Evolutionary conservation across 2,888 invertebrate genomes (phyloP), one percentile per base, ranked within the genome.

Genomic region (Noctua pronuba): DNA sequence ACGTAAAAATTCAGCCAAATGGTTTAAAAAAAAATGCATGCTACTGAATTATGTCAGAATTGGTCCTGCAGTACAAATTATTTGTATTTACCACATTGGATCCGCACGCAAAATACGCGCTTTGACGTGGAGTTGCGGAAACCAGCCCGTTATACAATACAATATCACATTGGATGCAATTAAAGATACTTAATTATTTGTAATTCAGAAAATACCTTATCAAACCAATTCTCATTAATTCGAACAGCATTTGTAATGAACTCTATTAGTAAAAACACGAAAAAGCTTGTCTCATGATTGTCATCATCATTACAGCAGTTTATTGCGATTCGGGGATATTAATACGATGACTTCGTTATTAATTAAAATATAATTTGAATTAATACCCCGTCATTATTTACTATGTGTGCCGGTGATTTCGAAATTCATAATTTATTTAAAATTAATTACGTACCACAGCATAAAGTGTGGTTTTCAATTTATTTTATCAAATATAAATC

Each of bases 331-430:
- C 41, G 41, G 10, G 41, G 41, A 41, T 41, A 31, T 18, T 31
- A 31, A 31, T 31, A 44, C 11, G 3, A 38, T 31, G 28, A 5
- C 24, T 41, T 31, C 18, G 18, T 21, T 41, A 24, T 31, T 60
- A 49, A 62, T 76, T 68, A 68, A 73, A 64, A 35, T 73, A 4
- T 11, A 38, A 62, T 64, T 13, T 38, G 6, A 38, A 64, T 64
- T 6, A 64, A 31, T 5, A 41, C 60, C 18, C 4, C 18, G 8
- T 44, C 1, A 49, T 28, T 10, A 38, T 38, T 11, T 64, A 2
- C 6, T 21, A n/a, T 31, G 18, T 31, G 8, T 35, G 2, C 16
- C 10, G 31, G 24, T 44, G 28, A 28, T 44, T 52, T 1, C 13
- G 24, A 44, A 44, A 62, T 69, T 74, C 44, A 24, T 65, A 35